phyloP scores from a whole-genome alignment of 2,888 invertebrate genomes.

The Bursaphelenchus okinawaensis region DNA sequence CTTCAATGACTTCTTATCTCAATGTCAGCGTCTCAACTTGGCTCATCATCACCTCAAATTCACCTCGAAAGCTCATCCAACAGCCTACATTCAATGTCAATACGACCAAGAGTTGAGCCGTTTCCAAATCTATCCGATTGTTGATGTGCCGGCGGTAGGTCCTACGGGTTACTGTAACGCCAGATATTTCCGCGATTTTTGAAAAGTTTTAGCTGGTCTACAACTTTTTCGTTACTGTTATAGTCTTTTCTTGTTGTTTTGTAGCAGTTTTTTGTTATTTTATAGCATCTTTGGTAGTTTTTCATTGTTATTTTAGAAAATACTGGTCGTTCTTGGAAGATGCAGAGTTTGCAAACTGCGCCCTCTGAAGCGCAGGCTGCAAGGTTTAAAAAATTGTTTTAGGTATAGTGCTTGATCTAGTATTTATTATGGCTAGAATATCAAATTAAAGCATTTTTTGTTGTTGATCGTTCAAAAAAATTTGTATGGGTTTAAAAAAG shows the following conservation, averaged over 20 bases:
- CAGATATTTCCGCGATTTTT: slow-evolving; percentile 13
- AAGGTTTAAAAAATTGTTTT: too few species aligned
- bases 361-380: too few species aligned
- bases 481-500: too few species aligned
- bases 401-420: too few species aligned
- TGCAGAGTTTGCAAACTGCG: too few species aligned
- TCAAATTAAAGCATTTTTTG: too few species aligned
- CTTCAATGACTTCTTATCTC: background rate
- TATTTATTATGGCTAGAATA: too few species aligned
- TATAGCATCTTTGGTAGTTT: too few species aligned
- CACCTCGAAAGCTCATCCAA: slow-evolving; percentile 6
- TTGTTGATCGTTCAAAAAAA: too few species aligned
- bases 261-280: too few species aligned
- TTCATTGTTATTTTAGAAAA: too few species aligned
- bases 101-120: background rate
- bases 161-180: background rate
- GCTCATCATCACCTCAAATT: slow-evolving; percentile 4
- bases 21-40: slow-evolving; percentile 3
- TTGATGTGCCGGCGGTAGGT: background rate
- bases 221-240: background rate
- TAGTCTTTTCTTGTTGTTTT: background rate
- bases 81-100: background rate
- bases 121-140: slow-evolving; percentile 6
- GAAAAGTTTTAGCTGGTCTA: background rate
- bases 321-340: too few species aligned